Evolutionary conservation across 2,797 vertebrate genomes (phyloP), one percentile per base, ranked within the genome.

Genomic region (Helostoma temminkii): DNA sequence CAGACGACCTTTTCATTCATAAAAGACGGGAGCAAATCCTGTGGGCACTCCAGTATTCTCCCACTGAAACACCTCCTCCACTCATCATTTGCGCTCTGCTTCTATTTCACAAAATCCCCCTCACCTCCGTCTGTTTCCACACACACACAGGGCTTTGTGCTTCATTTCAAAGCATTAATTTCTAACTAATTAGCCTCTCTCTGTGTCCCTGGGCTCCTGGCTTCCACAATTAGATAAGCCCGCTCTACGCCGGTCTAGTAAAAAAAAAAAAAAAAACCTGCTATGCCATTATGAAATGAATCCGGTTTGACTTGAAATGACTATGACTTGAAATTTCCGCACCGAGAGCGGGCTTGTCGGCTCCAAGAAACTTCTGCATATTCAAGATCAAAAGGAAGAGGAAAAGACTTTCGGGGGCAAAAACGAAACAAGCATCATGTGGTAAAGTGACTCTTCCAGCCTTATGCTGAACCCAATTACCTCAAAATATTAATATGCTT

Each of bases 141-240:
- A n/a, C 87, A 74, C 84, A 91, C 88, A 82, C 74, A 54, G 39
- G 76, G 84, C 88, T 81, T 78, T 88, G 89, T 85, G 86, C 73
- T 90, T 84, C 57, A 87, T 93, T 92, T 93, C 91, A 92, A 92
- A 92, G 91, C 83, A 59, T 87, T 86, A 45, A 74, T 90, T 89
- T 84, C 72, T 63, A 75, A 81, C 85, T 92, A 91, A 93, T 93
- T 92, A 93, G 88, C 81, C 88, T 74, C 78, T 81, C 86, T 82
- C 74, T 81, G 77, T 82, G 80, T 89, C 82, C 87, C 85, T 72
- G 74, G 84, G 89, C 85, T 86, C 34, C 68, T 80, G 84, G 84
- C 87, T 85, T 80, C 78, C 67, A 90, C 83, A 91, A 88, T 91
- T 89, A 90, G 90, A 93, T 92, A 91, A 89, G 85, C 83, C 78